Percentiles rank a stretch among this genome's conserved stretches.
Conservation (phyloP, 2,113 vertebrate species). For the Hymenochirus boettgeri region DNA sequence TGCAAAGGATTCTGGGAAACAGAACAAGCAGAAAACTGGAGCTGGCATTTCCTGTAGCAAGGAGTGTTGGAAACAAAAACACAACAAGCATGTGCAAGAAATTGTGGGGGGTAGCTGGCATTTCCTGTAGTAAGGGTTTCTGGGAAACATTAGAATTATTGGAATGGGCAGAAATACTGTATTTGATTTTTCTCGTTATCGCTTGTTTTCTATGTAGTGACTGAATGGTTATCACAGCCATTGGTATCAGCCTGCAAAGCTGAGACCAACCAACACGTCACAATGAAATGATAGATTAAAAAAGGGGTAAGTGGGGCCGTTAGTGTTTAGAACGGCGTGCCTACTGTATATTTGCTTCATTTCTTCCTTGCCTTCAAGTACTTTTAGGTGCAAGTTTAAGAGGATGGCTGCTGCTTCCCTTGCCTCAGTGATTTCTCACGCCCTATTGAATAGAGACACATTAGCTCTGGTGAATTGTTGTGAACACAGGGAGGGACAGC, state of each 20-base stretch:
- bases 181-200: no score
- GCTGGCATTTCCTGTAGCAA: no score
- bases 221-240: neutral
- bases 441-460: constrained; percentile 47
- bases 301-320: neutral
- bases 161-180: no score
- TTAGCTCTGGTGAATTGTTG: constrained; percentile 48
- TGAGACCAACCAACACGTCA: no score
- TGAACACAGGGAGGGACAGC: constrained; percentile 39
- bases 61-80: no score
- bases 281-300: neutral
- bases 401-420: constrained; percentile 32
- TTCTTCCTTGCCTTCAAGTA: constrained; percentile 17
- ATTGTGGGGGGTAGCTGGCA: no score
- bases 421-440: constrained; percentile 47
- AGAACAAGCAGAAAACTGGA: no score
- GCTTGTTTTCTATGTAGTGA: no score
- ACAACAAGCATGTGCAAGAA: no score
- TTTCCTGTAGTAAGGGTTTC: no score
- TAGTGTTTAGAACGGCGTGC: neutral
- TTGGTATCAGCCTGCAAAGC: neutral
- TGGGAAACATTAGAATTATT: no score
- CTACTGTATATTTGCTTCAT: constrained; percentile 12
- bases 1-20: no score
- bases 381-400: constrained; percentile 30